Evolutionary conservation across 2,888 invertebrate species (phyloP), one percentile per base, ranked within the genome.

Genomic region (Zaprionus bogoriensis): DNA sequence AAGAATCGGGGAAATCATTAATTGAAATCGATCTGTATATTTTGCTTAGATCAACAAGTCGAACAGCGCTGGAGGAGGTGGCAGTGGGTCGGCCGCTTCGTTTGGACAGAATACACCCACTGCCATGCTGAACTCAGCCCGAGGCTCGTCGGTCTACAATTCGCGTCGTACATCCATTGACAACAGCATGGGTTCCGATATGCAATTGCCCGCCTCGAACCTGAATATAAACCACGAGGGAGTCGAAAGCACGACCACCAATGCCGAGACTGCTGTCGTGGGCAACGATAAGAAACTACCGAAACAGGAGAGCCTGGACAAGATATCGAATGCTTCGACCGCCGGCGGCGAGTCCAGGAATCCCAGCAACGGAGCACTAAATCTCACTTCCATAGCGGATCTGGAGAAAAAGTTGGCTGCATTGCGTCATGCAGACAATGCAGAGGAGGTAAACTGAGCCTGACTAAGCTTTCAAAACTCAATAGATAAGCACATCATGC

Each of bases 321-420:
- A 90, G 58, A 51, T 71, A 4, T 63, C 73, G 4, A 58, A 54
- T n/a, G 38, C 71, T 7, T 55, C 67, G 7, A 53, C 48, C 58
- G 48, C 47, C 2, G 27, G 38, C 10, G 47, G 39, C 17, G 67
- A 62, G 7, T 51, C 66, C 3, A 67, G 75, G 9, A 85, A 67
- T 60, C 62, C 70, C 1, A 77, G 68, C 47, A 86, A 86, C 32
- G 86, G 87, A 9, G 81, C 87, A 5, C 42, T 80, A 1, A 80
- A 85, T 42, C 85, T 86, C 55, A 89, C 68, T 47, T 89, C 89
- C 1, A 76, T 93, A 48, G 93, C 92, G 0, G 93, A 93, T 87
- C 88, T 93, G 6, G 93, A 93, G 69, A 92, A 93, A 54, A 93
- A 93, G 74, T 88, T 93, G 53, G 91, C 92, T 2, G 92, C 92